These are phyloP conservation scores for Melanchra persicariae DNA, from an alignment of 2,888 invertebrate genomes.

Conservation along the genomic window DNA sequence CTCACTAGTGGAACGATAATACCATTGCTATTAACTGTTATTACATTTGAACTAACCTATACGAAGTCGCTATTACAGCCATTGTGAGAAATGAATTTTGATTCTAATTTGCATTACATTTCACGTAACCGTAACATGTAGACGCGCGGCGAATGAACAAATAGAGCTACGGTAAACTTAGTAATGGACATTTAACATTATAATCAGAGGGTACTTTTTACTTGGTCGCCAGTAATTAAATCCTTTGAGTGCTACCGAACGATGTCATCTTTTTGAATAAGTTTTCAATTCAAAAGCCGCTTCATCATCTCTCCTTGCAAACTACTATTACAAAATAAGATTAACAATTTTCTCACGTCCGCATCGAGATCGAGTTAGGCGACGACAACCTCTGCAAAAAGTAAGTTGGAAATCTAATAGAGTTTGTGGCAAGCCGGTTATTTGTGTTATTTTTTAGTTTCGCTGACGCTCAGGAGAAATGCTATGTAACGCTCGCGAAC, in stretches of 20 bases:
- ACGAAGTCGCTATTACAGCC: conserved; percentile 27
- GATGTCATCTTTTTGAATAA: conserved; percentile 70
- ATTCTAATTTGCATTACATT: conserved; percentile 52
- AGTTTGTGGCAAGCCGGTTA: conserved; percentile 88
- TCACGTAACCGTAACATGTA: conserved; percentile 44
- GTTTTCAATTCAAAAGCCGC: conserved; percentile 76
- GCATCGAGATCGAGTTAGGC: conserved; percentile 87
- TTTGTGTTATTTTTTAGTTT: conserved; percentile 88
- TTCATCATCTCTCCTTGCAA: conserved; percentile 77
- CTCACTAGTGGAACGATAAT: conserved; percentile 69
- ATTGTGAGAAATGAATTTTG: conserved; percentile 37
- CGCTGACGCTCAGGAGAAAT: conserved; percentile 83
- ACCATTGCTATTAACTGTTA: conserved; percentile 50
- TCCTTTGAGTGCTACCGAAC: conserved; percentile 65
- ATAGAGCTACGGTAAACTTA: conserved; percentile 39
- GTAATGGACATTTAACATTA: conserved; percentile 51
- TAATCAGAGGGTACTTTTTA: conserved; percentile 49
- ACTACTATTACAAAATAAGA: conserved; percentile 83
- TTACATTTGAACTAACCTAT: conserved; percentile 46
- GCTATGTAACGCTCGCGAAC: conserved; percentile 87
- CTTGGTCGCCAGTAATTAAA: conserved; percentile 58
- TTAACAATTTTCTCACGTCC: conserved; percentile 88
- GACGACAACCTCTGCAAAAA: conserved; percentile 88
- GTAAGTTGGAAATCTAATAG: conserved; percentile 89
- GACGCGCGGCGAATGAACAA: conserved; percentile 39